phyloP scores from a whole-genome alignment of 2,797 vertebrate species.

The Heterohyrax brucei region DNA sequence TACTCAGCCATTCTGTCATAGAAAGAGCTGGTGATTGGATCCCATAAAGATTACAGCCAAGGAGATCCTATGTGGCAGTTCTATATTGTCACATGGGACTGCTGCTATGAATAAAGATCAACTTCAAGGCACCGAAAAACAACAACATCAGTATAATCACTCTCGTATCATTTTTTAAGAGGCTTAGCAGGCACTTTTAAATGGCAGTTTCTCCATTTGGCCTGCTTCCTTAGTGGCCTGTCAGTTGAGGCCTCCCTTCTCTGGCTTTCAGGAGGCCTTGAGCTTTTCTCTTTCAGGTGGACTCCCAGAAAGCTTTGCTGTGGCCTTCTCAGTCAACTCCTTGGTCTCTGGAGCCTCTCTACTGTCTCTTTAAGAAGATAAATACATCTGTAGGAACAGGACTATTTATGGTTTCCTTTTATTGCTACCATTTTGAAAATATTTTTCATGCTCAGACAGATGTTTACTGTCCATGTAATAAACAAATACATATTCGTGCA shows the following conservation, averaged over 20 bases:
- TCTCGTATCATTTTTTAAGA: neutral
- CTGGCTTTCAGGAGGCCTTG: neutral
- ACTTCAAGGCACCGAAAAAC: neutral
- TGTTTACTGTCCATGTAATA: neutral
- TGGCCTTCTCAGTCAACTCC: neutral
- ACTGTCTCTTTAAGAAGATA: neutral
- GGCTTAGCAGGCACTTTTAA: neutral
- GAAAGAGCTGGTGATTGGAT: neutral
- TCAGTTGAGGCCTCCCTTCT: neutral
- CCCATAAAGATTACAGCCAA: neutral
- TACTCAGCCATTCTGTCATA: no score
- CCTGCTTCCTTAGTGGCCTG: neutral
- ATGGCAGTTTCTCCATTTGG: neutral
- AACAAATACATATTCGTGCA: neutral
- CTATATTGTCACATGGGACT: no score
- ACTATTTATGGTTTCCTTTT: neutral
- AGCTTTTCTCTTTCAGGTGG: neutral
- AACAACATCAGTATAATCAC: neutral
- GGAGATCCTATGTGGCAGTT: no score
- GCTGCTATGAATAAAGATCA: no score
- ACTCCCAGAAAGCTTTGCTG: neutral
- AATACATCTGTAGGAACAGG: neutral
- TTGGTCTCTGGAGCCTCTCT: neutral
- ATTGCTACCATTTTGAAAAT: slow-evolving; percentile 19
- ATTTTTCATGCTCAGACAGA: neutral